Base-by-base conservation (phyloP, 2,888 invertebrate species). In the Dryococelus australis region DNA sequence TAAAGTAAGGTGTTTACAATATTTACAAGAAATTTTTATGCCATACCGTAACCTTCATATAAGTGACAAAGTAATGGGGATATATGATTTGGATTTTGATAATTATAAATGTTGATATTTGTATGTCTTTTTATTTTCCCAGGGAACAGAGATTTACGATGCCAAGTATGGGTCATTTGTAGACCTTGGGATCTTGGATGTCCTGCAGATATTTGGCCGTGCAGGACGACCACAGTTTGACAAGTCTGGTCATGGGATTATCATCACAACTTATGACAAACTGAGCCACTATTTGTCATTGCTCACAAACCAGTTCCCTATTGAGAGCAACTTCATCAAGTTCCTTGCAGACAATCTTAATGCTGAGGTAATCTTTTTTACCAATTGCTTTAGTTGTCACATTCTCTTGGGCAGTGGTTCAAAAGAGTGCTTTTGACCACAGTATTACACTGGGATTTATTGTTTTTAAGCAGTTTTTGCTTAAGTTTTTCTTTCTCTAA, bases 221-320 rank as follows among this genome's bases (percentile, higher is more conserved):
- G 99, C 99, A 8, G 99, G 99, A 8, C 95, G 99, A 2, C 99
- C 99, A 0, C 99, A 99, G 93, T 99, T 96, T 92, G 99, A 99
- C 92, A 97, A 95, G 0, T 96, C 97, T 24, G 99, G 99, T 9
- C 96, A 98, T 78, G 99, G 99, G 79, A 97, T 97, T 78, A 99
- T 99, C 88, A 98, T 99, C 85, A 99, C 99, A 0, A 93, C 96
- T 0, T 97, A 98, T 91, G 96, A 97, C 89, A 99, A 99, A 92
- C 94, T 99, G 87, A 95, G 97, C 53, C 98, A 98, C 91, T 99
- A 99, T 91, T 94, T 99, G 87, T 97, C 97, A 0, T 94, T 99
- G 86, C 94, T 99, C 91, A 99, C 98, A 0, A 97, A 98, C 91
- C 99, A 99, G 93, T 97, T 98, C 92, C 99, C 99, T 0, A 99